Percentiles rank a stretch among this genome's conserved stretches.
These are phyloP conservation scores for Erethizon dorsatum DNA, from an alignment of 2,797 vertebrate genomes.

Conservation along the genomic window DNA sequence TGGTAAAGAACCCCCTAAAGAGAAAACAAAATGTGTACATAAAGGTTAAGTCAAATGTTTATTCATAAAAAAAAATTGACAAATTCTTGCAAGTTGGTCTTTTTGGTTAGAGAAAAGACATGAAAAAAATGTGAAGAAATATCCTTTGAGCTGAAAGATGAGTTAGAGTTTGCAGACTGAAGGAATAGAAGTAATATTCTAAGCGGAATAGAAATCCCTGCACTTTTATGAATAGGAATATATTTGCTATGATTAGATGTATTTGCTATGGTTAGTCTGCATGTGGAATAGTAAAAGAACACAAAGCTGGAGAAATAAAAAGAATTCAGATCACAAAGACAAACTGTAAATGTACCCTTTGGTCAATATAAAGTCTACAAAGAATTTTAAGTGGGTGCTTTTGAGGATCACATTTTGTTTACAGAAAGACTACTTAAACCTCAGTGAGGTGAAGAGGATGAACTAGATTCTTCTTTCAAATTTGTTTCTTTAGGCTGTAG, in stretches of 20 bases:
- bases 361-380: not conserved
- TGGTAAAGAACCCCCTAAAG: not conserved
- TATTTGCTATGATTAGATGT: not conserved
- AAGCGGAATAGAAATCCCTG: not conserved
- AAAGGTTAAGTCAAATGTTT: not conserved
- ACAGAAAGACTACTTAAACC: not conserved
- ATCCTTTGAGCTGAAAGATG: constrained; percentile 17
- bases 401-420: not conserved
- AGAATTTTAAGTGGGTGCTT: constrained; percentile 43
- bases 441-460: not conserved
- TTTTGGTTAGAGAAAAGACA: not conserved
- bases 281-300: not conserved
- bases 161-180: not conserved
- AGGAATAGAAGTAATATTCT: not conserved
- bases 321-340: not conserved
- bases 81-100: not conserved
- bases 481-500: not conserved
- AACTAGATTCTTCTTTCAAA: not conserved
- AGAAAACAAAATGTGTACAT: not conserved
- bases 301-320: not conserved
- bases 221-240: not conserved
- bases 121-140: not conserved
- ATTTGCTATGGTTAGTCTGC: not conserved
- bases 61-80: not conserved
- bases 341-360: constrained; percentile 15